Evolutionary conservation across 2,888 invertebrate genomes (phyloP).

Genomic region (Cacoxenus indagator): DNA sequence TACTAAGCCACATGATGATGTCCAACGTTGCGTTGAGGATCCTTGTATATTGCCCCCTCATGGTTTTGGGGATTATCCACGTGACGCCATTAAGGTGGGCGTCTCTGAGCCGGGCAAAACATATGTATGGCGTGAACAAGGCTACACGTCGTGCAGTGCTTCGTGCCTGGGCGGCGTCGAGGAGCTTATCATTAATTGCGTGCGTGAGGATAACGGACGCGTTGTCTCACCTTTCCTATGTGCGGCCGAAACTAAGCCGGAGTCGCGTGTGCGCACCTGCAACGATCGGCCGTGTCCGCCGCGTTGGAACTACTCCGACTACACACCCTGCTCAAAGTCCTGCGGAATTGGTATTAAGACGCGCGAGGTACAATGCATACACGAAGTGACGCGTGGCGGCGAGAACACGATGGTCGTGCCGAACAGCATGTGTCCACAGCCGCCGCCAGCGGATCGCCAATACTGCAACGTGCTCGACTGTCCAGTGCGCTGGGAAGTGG

Average conservation of each 20-base stretch:
- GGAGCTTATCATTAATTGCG: slow-evolving; percentile 90
- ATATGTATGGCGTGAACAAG: slow-evolving; percentile 90
- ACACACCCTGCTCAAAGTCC: slow-evolving; percentile 89
- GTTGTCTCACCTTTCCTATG: slow-evolving; percentile 91
- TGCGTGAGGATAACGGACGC: slow-evolving; percentile 87
- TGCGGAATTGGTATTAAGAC: slow-evolving; percentile 96
- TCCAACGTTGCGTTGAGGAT: slow-evolving; percentile 84
- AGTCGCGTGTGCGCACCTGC: slow-evolving; percentile 89
- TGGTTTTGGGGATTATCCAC: slow-evolving; percentile 71
- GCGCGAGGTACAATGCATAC: slow-evolving; percentile 77
- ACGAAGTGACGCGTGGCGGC: slow-evolving; percentile 85
- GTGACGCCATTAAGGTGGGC: slow-evolving; percentile 75
- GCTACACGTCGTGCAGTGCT: slow-evolving; percentile 93
- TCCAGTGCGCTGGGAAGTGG: slow-evolving; percentile 89
- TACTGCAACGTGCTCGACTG: slow-evolving; percentile 95
- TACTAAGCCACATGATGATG: slow-evolving; percentile 84
- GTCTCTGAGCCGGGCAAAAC: slow-evolving; percentile 83
- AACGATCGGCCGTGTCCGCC: slow-evolving; percentile 97
- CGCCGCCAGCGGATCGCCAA: slow-evolving; percentile 88
- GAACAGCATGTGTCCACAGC: slow-evolving; percentile 90
- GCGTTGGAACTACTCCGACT: slow-evolving; percentile 92
- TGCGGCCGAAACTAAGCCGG: slow-evolving; percentile 87
- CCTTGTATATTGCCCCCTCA: slow-evolving; percentile 80
- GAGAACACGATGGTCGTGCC: slow-evolving; percentile 94
- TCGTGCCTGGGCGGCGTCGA: slow-evolving; percentile 91